Conservation (phyloP, 2,797 vertebrate species). For the Cynodonichthys magdalenae region DNA sequence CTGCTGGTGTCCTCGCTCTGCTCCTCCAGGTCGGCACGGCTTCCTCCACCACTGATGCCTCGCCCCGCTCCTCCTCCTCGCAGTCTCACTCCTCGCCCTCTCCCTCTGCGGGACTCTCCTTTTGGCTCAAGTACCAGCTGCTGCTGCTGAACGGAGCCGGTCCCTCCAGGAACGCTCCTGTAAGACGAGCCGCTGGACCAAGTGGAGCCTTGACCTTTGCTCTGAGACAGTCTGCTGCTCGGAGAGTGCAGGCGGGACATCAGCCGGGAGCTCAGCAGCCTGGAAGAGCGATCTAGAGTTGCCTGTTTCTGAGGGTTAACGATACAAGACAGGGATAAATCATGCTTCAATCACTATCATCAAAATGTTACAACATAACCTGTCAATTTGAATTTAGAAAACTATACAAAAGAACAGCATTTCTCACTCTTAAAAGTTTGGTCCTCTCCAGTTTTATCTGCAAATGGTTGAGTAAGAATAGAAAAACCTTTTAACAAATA, state of each 20-base stretch:
- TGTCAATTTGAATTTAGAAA: neutral
- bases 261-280: conserved; percentile 69
- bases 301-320: conserved; percentile 67
- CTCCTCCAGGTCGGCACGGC: conserved; percentile 52
- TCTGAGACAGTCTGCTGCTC: conserved; percentile 68
- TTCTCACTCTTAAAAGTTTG: conserved; percentile 80
- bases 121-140: conserved; percentile 42
- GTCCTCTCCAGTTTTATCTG: conserved; percentile 84
- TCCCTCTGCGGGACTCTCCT: conserved; percentile 63
- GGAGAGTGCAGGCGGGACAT: conserved; percentile 70
- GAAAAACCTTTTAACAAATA: neutral
- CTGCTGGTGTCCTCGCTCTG: conserved; percentile 71
- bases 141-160: conserved; percentile 42
- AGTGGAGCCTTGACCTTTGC: conserved; percentile 58
- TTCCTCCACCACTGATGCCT: conserved; percentile 52
- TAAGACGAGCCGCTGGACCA: conserved; percentile 53
- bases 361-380: neutral
- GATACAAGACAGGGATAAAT: neutral
- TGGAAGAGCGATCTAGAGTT: conserved; percentile 72
- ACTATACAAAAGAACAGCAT: neutral
- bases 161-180: conserved; percentile 23
- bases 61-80: conserved; percentile 72
- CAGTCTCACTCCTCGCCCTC: conserved; percentile 77
- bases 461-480: conserved; percentile 25
- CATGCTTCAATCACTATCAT: conserved; percentile 3